Base-by-base conservation (phyloP, 2,888 invertebrate species). In the Allygus modestus region DNA sequence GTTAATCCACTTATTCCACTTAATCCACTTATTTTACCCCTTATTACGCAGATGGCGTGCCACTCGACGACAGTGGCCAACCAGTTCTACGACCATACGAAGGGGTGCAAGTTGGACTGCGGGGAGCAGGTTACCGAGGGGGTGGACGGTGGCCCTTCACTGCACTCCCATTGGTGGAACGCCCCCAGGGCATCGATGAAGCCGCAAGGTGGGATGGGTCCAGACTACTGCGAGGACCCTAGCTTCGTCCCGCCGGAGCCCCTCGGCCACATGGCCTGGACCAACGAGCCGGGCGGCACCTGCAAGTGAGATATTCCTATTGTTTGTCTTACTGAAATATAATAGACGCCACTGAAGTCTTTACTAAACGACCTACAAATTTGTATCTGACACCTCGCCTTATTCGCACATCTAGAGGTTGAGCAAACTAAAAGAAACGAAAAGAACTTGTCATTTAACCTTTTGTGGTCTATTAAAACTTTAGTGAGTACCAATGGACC, bases 151-250 rank as follows among this genome's bases (percentile, higher is more conserved):
- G 58, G 58, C 4, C 23, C 58, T 2, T 2, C 58, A 12, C 65
- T 23, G 4, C 75, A 77, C 46, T 26, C 51, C 15, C 75, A 77
- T 51, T 77, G 75, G 75, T 77, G 75, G 75, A 77, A 77, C 75
- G 46, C 73, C 20, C 1, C 54, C 20, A 33, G 41, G 73, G 73
- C 33, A 9, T 0, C 37, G 54, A 20, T 1, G 20, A 1, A 51
- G 51, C 51, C 9, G 51, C 12, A 51, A 4, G 51, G 51, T 37
- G 37, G 51, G 15, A 11, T 51, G 15, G 51, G 51, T 4, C 51
- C 15, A 1, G 82, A 82, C 82, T 82, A 82, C 82, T 65, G 82
- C 51, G 31, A 43, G 71, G 69, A 65, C 28, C 82, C 82, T 2
- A 12, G 20, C 43, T 82, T 82, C 43, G 71, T 46, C 2, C 65